Conservation (phyloP, 1,140 invertebrate genomes). For the Drosophila dunni region DNA sequence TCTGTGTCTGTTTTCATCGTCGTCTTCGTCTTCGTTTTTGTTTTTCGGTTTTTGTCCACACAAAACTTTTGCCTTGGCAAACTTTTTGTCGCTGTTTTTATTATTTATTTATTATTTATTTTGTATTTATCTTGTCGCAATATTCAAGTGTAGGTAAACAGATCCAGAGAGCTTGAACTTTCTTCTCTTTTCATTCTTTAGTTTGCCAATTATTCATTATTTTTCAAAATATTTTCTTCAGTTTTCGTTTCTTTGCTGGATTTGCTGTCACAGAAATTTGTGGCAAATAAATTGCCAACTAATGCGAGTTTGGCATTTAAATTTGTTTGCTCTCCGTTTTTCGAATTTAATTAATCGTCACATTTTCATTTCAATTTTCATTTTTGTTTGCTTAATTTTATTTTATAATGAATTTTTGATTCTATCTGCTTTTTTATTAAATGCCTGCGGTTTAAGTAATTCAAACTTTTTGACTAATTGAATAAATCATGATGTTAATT, state of each 20-base stretch:
- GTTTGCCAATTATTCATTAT: conserved; percentile 49
- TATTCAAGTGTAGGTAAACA: conserved; percentile 65
- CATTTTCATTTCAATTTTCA: conserved; percentile 20
- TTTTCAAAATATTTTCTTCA: conserved; percentile 15
- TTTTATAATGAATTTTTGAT: conserved; percentile 22
- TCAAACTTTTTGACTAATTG: conserved; percentile 41
- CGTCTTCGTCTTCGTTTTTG: conserved; percentile 1
- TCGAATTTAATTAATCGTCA: conserved; percentile 35
- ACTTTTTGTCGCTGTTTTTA: conserved; percentile 36
- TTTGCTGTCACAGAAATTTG: conserved; percentile 23
- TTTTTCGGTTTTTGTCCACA: conserved; percentile 20
- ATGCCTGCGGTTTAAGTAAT: conserved; percentile 28
- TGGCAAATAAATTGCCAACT: conserved; percentile 25
- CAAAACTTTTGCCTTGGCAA: conserved; percentile 47
- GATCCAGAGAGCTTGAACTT: conserved; percentile 19
- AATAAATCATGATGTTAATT: conserved; percentile 20
- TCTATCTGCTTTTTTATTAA: conserved; percentile 9
- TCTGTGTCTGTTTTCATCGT: neutral
- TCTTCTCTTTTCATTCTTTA: conserved; percentile 5
- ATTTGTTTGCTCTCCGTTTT: neutral
- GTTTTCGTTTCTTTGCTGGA: conserved; percentile 7
- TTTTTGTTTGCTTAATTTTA: conserved; percentile 11
- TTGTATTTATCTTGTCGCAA: conserved; percentile 59
- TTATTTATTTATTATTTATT: conserved; percentile 55
- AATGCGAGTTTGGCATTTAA: conserved; percentile 26